A percentile compares a stretch with the other conserved stretches of the same genome.
Evolutionary conservation across 1,140 invertebrate species (phyloP).

Genomic region (Aphaenogaster ashmeadi): DNA sequence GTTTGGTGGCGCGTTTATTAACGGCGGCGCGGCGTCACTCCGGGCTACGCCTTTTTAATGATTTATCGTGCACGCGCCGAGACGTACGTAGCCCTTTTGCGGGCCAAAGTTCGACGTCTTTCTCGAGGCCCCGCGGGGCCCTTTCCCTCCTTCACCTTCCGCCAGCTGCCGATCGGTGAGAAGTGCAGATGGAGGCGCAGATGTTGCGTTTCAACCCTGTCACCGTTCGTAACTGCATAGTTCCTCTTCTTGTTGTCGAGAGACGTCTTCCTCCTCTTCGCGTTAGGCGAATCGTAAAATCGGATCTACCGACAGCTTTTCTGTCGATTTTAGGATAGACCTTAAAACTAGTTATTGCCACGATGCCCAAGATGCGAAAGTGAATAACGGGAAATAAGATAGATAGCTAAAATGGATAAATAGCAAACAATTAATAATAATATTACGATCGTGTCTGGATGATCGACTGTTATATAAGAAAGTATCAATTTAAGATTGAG

Average conservation of each 20-base stretch:
- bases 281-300: conserved; percentile 19
- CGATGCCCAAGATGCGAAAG: background rate
- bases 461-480: background rate
- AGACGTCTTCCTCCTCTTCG: conserved; percentile 45
- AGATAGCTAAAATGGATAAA: conserved; percentile 6
- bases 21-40: conserved; percentile 78
- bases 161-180: conserved; percentile 77
- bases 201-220: conserved; percentile 76
- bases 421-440: conserved; percentile 34
- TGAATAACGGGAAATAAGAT: background rate
- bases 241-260: conserved; percentile 44
- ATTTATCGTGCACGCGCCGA: conserved; percentile 77
- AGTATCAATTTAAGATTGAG: conserved; percentile 19
- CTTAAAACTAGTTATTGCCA: background rate
- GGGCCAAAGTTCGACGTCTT: conserved; percentile 76
- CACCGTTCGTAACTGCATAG: conserved; percentile 53
- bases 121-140: conserved; percentile 69
- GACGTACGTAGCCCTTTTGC: conserved; percentile 64
- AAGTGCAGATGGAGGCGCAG: conserved; percentile 81
- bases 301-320: background rate
- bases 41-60: conserved; percentile 78
- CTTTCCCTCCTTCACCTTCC: conserved; percentile 74
- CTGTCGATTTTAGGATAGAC: background rate
- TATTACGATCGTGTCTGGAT: background rate
- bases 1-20: conserved; percentile 80